A percentile compares a stretch with the other conserved stretches of the same genome.
phyloP scores from a whole-genome alignment of 2,888 invertebrate species.

The Masnerella sp. region DNA sequence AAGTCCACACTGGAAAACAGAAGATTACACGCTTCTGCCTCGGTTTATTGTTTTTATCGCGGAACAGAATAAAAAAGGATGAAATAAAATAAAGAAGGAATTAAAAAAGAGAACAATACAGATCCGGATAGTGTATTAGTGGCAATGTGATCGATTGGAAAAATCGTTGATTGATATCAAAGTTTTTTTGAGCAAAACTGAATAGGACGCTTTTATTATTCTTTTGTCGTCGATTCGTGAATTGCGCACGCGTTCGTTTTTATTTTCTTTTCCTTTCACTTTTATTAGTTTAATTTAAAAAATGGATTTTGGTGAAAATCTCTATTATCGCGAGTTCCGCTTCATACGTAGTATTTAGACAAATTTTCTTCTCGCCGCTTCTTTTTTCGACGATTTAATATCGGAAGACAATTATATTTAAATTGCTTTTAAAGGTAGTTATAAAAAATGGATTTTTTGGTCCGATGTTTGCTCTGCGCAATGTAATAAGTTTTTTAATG shows the following conservation, averaged over 20 bases:
- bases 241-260: slow-evolving; percentile 5
- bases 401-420: too few relatives aligned
- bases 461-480: too few relatives aligned
- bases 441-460: too few relatives aligned
- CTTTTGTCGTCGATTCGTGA: slow-evolving; percentile 5
- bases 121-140: not conserved
- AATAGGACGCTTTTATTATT: slow-evolving; percentile 15
- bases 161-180: slow-evolving; percentile 9
- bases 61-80: slow-evolving; percentile 4
- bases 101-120: not conserved
- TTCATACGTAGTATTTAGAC: not conserved
- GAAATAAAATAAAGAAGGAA: not conserved
- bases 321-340: not conserved
- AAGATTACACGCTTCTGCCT: slow-evolving; percentile 11
- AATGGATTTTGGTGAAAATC: slow-evolving; percentile 2
- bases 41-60: slow-evolving; percentile 31
- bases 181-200: slow-evolving; percentile 3
- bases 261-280: slow-evolving; percentile 12
- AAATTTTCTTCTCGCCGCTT: not conserved
- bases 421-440: too few relatives aligned
- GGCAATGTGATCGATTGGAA: not conserved
- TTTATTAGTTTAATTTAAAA: slow-evolving; percentile 19
- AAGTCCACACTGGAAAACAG: slow-evolving; percentile 16
- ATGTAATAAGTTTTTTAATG: too few relatives aligned
- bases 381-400: slow-evolving; percentile 1